These are phyloP conservation scores for Chlorodrepanis virens DNA, from an alignment of 2,113 vertebrate species.

Conservation along the genomic window DNA sequence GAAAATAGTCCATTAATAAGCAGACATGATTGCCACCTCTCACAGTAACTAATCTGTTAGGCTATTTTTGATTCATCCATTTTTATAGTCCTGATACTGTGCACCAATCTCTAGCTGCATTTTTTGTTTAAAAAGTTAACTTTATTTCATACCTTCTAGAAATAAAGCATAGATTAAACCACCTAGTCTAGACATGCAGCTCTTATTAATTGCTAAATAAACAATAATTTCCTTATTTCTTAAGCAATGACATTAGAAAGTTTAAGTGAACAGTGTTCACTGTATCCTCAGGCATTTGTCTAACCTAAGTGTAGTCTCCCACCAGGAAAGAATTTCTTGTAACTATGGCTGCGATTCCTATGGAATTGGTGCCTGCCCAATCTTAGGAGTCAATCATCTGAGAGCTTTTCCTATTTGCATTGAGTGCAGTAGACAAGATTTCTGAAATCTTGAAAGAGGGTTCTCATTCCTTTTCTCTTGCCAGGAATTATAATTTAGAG, in stretches of 20 bases:
- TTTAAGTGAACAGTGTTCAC: not conserved
- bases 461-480: not conserved
- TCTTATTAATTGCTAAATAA: conserved; percentile 46
- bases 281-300: not conserved
- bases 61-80: not conserved
- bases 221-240: conserved; percentile 59
- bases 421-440: not conserved
- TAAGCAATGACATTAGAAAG: conserved; percentile 57
- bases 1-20: not conserved
- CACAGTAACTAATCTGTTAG: not conserved
- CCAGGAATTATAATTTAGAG: not conserved
- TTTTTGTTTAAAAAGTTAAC: not conserved
- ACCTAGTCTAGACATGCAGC: conserved; percentile 50
- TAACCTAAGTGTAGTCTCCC: not conserved
- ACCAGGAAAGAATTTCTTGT: not conserved
- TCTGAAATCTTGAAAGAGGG: not conserved
- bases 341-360: not conserved
- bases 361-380: not conserved
- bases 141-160: conserved; percentile 24
- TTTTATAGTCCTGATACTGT: not conserved
- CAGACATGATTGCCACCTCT: not conserved
- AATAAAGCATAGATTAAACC: conserved; percentile 29
- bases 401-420: not conserved
- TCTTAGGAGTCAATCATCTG: not conserved
- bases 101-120: not conserved